Base-by-base conservation (phyloP, 2,113 vertebrate genomes). In the Chinchilla lanigera region DNA sequence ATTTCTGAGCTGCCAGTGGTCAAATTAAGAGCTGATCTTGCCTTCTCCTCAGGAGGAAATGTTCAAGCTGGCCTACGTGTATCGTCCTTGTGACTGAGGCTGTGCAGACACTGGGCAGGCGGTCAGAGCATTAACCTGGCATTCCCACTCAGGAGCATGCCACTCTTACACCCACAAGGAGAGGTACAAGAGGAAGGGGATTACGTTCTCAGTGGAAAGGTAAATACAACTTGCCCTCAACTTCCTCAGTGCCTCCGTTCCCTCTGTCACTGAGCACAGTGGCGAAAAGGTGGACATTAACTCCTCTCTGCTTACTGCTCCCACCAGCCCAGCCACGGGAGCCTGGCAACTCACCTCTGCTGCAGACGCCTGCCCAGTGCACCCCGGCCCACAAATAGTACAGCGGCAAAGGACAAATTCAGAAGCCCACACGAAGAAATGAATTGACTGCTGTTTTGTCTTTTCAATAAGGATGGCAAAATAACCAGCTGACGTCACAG, bases 401-500 rank as follows among this genome's bases (percentile, higher is more conserved):
- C 5, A n/a, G 83, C 41, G 67, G 33, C 67, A 86, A 75, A 86
- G 71, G 61, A 41, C 47, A 47, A 56, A 26, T 69, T 87, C 58
- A 67, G 58, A 87, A 60, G 52, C 86, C 19, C n/a, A 19, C 12
- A 54, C 24, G 69, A 38, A 89, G 60, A 96, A 69, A 89, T 35
- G 17, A 92, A 90, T 0, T 35, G 93, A 73, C 47, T 5, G 38
- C 26, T 4, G 44, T 38, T 82, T 54, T 83, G 3, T 56, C 30
- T 52, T 83, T 67, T 77, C 78, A 83, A 33, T 7, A 60, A 91
- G 65, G 80, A 89, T 86, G 89, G 63, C 89, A 60, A 92, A 93
- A 89, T 20, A 58, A 82, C 38, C 58, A 81, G 86, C 0, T 17
- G n/a, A 89, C 50, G 26, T 91, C 83, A 86, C 81, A 58, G 77